A percentile compares a stretch with the other conserved stretches of the same genome.
Conservation (phyloP, 2,797 vertebrate genomes). For the Eremophila alpestris region DNA sequence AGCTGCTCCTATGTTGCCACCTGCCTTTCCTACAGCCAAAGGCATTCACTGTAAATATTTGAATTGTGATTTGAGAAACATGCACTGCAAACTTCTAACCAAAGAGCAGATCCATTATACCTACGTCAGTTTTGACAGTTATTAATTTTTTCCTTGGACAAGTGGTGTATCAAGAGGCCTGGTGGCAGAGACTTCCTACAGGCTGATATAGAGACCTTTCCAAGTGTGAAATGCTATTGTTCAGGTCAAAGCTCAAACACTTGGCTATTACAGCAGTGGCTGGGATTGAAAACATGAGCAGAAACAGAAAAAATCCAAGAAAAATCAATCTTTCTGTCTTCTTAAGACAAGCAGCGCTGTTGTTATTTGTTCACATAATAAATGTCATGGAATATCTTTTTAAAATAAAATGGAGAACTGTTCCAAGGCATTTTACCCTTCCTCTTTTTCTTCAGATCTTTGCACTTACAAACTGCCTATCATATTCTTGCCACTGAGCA, state of each 20-base stretch:
- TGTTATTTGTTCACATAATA: constrained; percentile 20
- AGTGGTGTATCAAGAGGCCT: not conserved
- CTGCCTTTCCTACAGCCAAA: not conserved
- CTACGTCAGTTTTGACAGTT: not conserved
- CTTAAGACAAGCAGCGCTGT: not conserved
- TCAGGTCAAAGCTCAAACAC: constrained; percentile 8
- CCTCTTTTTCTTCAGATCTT: not conserved
- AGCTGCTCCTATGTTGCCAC: not conserved
- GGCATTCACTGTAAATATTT: not conserved
- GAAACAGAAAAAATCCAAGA: not conserved
- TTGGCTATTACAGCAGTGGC: not conserved
- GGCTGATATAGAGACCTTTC: not conserved
- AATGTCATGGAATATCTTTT: not conserved
- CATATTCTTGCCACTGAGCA: not conserved
- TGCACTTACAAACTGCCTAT: constrained; percentile 5
- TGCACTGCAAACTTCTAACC: not conserved
- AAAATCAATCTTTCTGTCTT: constrained; percentile 36
- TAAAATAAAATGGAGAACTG: not conserved
- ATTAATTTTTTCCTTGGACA: not conserved
- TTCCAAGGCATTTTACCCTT: not conserved
- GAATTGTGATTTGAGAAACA: not conserved
- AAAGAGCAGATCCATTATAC: not conserved
- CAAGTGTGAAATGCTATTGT: constrained; percentile 13
- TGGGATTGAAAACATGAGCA: not conserved
- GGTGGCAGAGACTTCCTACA: not conserved